These are phyloP conservation scores for Pseudococcus longispinus DNA, from an alignment of 2,888 invertebrate genomes.

Conservation along the genomic window DNA sequence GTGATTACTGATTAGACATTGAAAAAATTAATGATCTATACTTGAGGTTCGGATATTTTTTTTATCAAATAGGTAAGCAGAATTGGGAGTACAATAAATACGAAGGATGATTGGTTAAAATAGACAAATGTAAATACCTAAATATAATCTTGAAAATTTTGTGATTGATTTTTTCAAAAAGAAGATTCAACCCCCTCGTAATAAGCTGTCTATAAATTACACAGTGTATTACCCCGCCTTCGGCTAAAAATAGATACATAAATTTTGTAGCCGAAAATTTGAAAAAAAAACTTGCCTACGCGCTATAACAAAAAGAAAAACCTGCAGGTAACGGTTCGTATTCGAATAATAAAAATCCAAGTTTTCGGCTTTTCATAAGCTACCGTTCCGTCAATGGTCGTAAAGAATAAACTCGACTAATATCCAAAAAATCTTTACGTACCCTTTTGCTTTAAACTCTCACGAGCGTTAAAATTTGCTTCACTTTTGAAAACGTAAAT, in stretches of 20 bases:
- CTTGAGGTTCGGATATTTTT: too few relatives aligned
- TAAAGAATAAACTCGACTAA: slow-evolving; percentile 24
- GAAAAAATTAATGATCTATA: too few relatives aligned
- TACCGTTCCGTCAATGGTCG: slow-evolving; percentile 24
- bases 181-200: background rate
- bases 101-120: too few relatives aligned
- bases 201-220: background rate
- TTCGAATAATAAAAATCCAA: slow-evolving; percentile 24
- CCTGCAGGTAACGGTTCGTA: slow-evolving; percentile 13
- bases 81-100: too few relatives aligned
- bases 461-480: slow-evolving; percentile 21
- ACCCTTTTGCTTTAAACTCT: slow-evolving; percentile 26
- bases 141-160: too few relatives aligned
- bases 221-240: background rate
- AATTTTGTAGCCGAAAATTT: background rate
- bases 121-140: too few relatives aligned
- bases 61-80: too few relatives aligned
- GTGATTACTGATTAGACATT: too few relatives aligned
- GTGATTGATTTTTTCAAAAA: background rate
- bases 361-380: slow-evolving; percentile 28
- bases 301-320: slow-evolving; percentile 13
- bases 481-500: slow-evolving; percentile 28
- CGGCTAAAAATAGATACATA: background rate
- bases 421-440: slow-evolving; percentile 31
- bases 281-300: background rate